Evolutionary conservation across 2,888 invertebrate genomes (phyloP).

Genomic region (Amphipoea oculea): DNA sequence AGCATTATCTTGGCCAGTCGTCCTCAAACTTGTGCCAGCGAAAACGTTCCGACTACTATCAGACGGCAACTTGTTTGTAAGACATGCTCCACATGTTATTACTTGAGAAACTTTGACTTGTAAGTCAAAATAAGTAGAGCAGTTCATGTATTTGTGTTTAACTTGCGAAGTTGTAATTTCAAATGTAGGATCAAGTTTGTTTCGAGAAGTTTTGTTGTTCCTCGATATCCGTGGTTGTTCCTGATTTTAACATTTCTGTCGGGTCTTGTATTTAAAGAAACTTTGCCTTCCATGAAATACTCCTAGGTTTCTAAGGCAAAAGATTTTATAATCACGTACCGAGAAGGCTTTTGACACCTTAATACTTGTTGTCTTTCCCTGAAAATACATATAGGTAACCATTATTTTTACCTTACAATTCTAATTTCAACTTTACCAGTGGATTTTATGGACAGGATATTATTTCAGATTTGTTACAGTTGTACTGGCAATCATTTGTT

Average conservation of each 20-base stretch:
- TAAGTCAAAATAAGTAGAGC: conserved; percentile 26
- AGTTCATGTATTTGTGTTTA: conserved; percentile 20
- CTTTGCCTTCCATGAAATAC: neutral
- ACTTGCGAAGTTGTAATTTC: conserved; percentile 27
- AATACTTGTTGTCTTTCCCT: neutral
- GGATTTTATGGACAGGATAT: too few species aligned
- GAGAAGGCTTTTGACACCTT: neutral
- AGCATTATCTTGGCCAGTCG: conserved; percentile 30
- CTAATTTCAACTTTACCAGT: too few species aligned
- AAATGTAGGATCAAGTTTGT: conserved; percentile 26
- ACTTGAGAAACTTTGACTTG: conserved; percentile 43
- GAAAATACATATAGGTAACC: too few species aligned
- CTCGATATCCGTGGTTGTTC: neutral
- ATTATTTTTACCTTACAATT: too few species aligned
- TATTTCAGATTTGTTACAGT: too few species aligned
- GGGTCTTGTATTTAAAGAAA: neutral
- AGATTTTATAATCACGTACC: too few species aligned
- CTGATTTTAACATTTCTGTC: neutral
- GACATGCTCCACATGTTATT: conserved; percentile 40
- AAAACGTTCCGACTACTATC: conserved; percentile 13
- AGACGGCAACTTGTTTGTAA: conserved; percentile 28
- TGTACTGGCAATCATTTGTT: too few species aligned
- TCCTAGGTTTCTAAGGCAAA: neutral
- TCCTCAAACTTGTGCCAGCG: conserved; percentile 37
- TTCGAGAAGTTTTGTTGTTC: conserved; percentile 2